Evolutionary conservation across 2,113 vertebrate genomes (phyloP).

Genomic region (Zapornia atra): DNA sequence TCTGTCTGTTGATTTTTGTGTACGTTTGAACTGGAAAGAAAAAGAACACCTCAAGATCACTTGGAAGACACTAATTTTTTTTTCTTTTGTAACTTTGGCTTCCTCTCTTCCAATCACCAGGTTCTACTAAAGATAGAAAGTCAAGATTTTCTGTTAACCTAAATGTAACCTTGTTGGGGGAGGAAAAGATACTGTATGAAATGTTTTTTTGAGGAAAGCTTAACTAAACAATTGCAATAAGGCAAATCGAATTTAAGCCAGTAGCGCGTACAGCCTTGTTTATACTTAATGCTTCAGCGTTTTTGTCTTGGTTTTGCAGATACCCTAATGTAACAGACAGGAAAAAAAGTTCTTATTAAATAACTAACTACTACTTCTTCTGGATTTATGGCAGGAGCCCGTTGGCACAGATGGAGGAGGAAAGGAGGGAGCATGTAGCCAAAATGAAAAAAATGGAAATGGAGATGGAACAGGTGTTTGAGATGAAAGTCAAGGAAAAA

Average conservation of each 20-base stretch:
- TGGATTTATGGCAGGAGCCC: slow-evolving; percentile 86
- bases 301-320: slow-evolving; percentile 1
- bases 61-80: not conserved
- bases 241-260: not conserved
- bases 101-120: not conserved
- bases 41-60: not conserved
- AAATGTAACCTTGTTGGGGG: not conserved
- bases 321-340: not conserved
- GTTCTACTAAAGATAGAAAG: slow-evolving; percentile 13
- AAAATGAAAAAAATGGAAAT: slow-evolving; percentile 99
- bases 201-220: not conserved
- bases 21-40: not conserved
- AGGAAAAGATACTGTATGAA: not conserved
- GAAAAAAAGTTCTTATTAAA: not conserved
- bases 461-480: slow-evolving; percentile 99
- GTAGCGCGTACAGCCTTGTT: not conserved
- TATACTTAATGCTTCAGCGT: slow-evolving; percentile 1
- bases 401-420: slow-evolving; percentile 97
- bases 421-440: slow-evolving; percentile 92
- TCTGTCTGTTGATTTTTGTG: not conserved
- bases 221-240: not conserved
- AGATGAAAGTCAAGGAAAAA: slow-evolving; percentile 99
- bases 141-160: not conserved
- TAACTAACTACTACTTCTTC: slow-evolving; percentile 5
- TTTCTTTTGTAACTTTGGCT: not conserved